These are phyloP conservation scores for Anniella stebbinsi DNA, from an alignment of 2,797 vertebrate species.

Conservation along the genomic window DNA sequence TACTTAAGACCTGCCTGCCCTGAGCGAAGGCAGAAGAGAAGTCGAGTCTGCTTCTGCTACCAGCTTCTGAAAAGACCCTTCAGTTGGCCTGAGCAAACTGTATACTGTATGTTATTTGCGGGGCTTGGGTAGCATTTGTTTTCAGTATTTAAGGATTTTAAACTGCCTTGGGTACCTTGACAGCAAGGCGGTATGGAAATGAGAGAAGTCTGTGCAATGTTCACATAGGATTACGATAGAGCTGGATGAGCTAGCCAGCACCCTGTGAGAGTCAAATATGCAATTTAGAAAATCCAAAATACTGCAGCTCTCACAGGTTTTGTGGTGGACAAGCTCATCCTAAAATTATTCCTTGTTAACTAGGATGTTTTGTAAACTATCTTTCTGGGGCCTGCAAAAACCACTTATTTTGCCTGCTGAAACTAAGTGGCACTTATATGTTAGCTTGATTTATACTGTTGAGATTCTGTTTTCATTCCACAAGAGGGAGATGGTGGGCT, in stretches of 20 bases:
- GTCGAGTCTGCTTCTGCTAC: no score
- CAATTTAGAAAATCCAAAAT: neutral
- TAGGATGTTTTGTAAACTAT: neutral
- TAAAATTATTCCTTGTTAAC: neutral
- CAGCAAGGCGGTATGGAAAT: no score
- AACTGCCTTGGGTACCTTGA: no score
- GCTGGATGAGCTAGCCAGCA: neutral
- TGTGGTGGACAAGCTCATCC: neutral
- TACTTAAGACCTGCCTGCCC: no score
- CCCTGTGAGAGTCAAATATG: neutral
- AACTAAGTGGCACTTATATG: neutral
- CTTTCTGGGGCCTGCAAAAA: neutral
- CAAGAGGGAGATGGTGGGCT: slow-evolving; percentile 11
- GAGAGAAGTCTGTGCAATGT: neutral
- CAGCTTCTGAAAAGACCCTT: no score
- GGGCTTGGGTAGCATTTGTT: no score
- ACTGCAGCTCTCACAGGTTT: neutral
- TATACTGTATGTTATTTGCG: no score
- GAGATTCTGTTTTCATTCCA: neutral
- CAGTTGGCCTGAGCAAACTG: no score
- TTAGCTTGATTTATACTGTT: no score
- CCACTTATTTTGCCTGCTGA: neutral
- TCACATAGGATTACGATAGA: neutral
- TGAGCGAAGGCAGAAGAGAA: no score
- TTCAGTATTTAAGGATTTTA: no score